phyloP scores from a whole-genome alignment of 1,140 invertebrate genomes.

The Tetragnatha versicolor region DNA sequence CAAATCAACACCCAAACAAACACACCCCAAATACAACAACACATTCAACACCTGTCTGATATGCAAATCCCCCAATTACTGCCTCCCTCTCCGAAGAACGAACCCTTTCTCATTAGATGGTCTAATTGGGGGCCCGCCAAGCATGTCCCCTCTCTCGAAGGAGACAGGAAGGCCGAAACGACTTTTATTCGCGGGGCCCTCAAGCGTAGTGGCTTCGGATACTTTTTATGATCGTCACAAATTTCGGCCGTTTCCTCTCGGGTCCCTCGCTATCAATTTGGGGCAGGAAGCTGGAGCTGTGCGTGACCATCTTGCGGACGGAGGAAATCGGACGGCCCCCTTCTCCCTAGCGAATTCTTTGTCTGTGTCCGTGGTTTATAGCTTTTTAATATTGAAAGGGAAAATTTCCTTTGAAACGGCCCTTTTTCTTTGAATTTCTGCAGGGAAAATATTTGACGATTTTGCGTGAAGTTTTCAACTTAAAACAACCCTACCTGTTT shows the following conservation, averaged over 20 bases:
- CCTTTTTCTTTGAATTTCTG: constrained; percentile 12
- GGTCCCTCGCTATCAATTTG: constrained; percentile 5
- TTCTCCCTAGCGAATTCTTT: too few relatives aligned
- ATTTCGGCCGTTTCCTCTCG: constrained; percentile 38
- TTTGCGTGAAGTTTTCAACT: background rate
- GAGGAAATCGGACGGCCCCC: background rate
- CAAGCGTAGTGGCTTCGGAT: constrained; percentile 47
- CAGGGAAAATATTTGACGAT: background rate
- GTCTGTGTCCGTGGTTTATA: too few relatives aligned
- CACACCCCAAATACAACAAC: background rate
- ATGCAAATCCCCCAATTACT: background rate
- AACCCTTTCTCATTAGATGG: too few relatives aligned
- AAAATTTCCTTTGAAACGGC: background rate
- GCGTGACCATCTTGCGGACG: constrained; percentile 6
- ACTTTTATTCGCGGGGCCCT: constrained; percentile 27
- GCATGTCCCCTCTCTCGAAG: background rate
- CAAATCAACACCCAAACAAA: background rate
- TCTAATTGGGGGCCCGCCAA: background rate
- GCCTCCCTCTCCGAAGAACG: too few relatives aligned
- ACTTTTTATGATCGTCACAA: constrained; percentile 20
- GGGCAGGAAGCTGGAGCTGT: constrained; percentile 15
- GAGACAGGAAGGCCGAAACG: background rate
- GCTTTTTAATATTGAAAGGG: background rate
- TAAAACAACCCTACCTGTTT: too few relatives aligned
- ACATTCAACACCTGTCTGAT: background rate